phyloP scores from a whole-genome alignment of 2,113 vertebrate genomes.

The Agapornis roseicollis region DNA sequence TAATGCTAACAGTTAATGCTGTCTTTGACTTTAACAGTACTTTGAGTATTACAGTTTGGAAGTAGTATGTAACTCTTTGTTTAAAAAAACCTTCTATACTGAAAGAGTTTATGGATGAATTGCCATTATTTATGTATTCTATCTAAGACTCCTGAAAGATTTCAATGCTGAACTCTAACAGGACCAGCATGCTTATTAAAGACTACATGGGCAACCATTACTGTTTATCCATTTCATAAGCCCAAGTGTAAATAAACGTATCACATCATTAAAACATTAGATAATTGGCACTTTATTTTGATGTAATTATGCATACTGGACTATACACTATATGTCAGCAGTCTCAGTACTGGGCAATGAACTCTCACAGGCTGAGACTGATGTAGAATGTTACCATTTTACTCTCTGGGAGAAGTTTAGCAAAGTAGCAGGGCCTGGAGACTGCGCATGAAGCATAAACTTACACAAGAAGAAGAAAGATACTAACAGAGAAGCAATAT shows the following conservation, averaged over 20 bases:
- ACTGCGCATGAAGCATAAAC: background rate
- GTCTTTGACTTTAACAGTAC: background rate
- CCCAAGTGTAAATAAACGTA: background rate
- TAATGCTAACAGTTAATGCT: background rate
- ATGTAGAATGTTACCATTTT: background rate
- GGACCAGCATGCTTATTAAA: background rate
- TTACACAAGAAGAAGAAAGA: background rate
- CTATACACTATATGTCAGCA: background rate
- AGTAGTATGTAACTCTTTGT: background rate
- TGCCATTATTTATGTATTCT: background rate
- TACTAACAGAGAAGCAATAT: background rate
- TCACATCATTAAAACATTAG: background rate
- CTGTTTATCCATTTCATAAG: background rate
- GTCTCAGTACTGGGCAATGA: background rate
- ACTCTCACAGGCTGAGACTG: background rate
- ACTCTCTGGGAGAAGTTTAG: background rate
- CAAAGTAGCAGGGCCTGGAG: background rate
- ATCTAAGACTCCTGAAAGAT: background rate
- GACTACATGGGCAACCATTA: background rate
- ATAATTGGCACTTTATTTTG: background rate
- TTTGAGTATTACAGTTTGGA: background rate
- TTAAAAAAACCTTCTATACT: background rate
- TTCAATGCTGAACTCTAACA: background rate
- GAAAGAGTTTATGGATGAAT: background rate
- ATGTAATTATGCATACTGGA: background rate